Evolutionary conservation across 2,113 vertebrate genomes (phyloP).

Genomic region (Daphoenositta chrysoptera): DNA sequence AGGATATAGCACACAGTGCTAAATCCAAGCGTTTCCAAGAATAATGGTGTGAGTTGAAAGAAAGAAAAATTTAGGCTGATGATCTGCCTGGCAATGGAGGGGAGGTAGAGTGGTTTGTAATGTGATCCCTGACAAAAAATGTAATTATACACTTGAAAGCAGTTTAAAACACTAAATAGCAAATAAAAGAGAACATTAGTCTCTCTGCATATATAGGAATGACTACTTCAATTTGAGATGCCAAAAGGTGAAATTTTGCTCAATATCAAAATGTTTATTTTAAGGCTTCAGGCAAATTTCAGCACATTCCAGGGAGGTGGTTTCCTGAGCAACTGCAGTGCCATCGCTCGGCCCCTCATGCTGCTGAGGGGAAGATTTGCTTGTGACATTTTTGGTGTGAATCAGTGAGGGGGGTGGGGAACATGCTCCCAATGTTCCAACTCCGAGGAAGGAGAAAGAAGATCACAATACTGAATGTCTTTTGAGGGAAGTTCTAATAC

Average conservation of each 20-base stretch:
- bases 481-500: not conserved
- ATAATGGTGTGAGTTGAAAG: not conserved
- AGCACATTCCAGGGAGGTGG: not conserved
- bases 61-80: not conserved
- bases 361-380: not conserved
- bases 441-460: not conserved
- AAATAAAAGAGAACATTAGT: not conserved
- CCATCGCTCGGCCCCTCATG: not conserved
- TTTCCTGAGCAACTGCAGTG: not conserved
- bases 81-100: not conserved
- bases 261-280: not conserved
- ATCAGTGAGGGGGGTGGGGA: not conserved
- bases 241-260: not conserved
- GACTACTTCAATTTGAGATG: not conserved
- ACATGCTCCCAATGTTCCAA: accelerated
- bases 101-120: constrained; percentile 16
- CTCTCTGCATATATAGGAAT: not conserved
- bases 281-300: not conserved
- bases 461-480: not conserved
- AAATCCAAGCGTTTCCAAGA: not conserved
- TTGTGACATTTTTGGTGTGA: not conserved
- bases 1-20: not conserved
- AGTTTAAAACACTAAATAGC: not conserved
- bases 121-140: not conserved
- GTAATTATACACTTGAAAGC: not conserved